A percentile compares a stretch with the other conserved stretches of the same genome.
Conservation (phyloP, 2,113 vertebrate genomes). For the Paralichthys olivaceus region DNA sequence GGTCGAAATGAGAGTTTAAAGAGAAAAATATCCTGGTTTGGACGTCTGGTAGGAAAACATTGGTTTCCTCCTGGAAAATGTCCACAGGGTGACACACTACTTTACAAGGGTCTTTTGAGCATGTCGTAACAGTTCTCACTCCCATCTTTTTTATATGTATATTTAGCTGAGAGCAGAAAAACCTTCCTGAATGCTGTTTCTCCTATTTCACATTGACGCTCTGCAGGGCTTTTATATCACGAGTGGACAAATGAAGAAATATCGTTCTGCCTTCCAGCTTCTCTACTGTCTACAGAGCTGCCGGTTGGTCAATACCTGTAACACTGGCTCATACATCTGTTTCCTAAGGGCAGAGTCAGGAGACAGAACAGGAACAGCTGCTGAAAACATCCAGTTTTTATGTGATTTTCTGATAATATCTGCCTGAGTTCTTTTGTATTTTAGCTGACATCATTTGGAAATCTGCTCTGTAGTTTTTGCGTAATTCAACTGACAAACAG, state of each 20-base stretch:
- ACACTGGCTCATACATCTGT: slow-evolving; percentile 4
- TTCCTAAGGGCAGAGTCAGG: background rate
- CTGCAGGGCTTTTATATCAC: slow-evolving; percentile 41
- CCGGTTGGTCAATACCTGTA: background rate
- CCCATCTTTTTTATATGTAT: slow-evolving; percentile 28
- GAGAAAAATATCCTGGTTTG: slow-evolving; percentile 73
- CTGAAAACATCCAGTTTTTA: slow-evolving; percentile 3
- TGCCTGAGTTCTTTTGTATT: background rate
- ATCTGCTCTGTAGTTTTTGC: too few relatives aligned
- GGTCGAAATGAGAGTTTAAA: slow-evolving; percentile 61
- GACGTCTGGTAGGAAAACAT: slow-evolving; percentile 79
- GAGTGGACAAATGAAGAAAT: slow-evolving; percentile 51
- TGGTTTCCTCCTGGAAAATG: slow-evolving; percentile 75
- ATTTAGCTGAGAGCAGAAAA: slow-evolving; percentile 56
- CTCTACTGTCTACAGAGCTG: too few relatives aligned
- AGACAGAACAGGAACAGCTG: slow-evolving; percentile 18
- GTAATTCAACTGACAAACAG: too few relatives aligned
- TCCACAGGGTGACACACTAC: slow-evolving; percentile 79
- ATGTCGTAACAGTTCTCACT: slow-evolving; percentile 75
- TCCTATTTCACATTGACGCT: background rate
- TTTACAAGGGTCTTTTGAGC: slow-evolving; percentile 79
- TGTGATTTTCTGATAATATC: slow-evolving; percentile 1
- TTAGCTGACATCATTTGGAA: background rate
- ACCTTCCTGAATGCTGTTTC: slow-evolving; percentile 37
- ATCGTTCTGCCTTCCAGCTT: slow-evolving; percentile 9